A percentile compares a stretch with the other conserved stretches of the same genome.
Evolutionary conservation across 2,797 vertebrate species (phyloP).

Genomic region (Channa striata): DNA sequence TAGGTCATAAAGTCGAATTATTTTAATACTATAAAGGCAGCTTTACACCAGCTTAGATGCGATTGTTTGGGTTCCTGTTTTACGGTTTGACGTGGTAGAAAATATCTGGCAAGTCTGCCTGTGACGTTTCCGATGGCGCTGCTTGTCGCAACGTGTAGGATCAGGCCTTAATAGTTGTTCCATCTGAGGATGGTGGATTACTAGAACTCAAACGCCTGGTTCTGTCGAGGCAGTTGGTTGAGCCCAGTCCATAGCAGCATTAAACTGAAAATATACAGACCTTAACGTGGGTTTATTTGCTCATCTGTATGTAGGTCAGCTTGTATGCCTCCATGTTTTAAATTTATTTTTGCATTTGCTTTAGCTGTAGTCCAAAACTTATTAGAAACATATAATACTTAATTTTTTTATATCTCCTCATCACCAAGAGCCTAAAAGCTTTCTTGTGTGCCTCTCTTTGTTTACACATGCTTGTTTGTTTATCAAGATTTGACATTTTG

Average conservation of each 20-base stretch:
- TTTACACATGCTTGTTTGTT: background rate
- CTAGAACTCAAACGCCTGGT: conserved; percentile 69
- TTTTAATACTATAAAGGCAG: background rate
- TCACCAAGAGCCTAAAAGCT: too few relatives aligned
- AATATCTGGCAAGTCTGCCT: conserved; percentile 6
- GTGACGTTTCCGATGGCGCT: conserved; percentile 39
- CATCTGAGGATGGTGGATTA: conserved; percentile 65
- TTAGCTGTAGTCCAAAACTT: too few relatives aligned
- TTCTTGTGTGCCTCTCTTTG: background rate
- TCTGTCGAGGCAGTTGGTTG: conserved; percentile 50
- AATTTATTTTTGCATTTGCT: too few relatives aligned
- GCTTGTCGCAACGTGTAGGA: conserved; percentile 64
- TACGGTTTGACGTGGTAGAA: background rate
- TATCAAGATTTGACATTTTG: background rate
- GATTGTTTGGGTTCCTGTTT: background rate
- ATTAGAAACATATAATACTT: too few relatives aligned
- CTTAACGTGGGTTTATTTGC: background rate
- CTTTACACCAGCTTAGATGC: accelerated
- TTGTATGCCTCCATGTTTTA: accelerated
- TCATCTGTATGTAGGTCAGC: background rate
- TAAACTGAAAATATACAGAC: background rate
- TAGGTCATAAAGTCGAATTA: conserved; percentile 55
- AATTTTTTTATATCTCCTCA: too few relatives aligned
- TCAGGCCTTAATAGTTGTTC: conserved; percentile 58
- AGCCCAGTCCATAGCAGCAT: conserved; percentile 8